A percentile compares a stretch with the other conserved stretches of the same genome.
These are phyloP conservation scores for Blennius ocellaris DNA, from an alignment of 2,113 vertebrate species.

Conservation along the genomic window DNA sequence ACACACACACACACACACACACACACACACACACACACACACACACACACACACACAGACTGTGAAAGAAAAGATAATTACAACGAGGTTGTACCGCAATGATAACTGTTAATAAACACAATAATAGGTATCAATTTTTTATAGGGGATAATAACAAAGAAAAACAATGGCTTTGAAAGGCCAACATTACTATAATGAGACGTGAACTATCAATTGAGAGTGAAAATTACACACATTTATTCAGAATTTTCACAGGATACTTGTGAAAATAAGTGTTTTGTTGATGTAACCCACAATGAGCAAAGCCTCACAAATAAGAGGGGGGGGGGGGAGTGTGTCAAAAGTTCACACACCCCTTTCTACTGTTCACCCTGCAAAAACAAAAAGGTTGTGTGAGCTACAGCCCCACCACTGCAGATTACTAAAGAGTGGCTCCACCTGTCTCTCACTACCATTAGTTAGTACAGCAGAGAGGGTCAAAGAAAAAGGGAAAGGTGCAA, in stretches of 20 bases:
- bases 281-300: slow-evolving; percentile 47
- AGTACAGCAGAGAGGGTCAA: slow-evolving; percentile 48
- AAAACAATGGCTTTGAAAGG: not conserved
- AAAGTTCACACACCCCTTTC: slow-evolving; percentile 86
- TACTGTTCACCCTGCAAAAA: slow-evolving; percentile 88
- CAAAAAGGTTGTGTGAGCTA: slow-evolving; percentile 83
- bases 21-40: not conserved
- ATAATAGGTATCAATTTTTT: too few relatives aligned
- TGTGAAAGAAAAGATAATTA: not conserved
- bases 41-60: slow-evolving; percentile 42
- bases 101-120: too few relatives aligned
- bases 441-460: slow-evolving; percentile 88
- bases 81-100: not conserved
- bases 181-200: not conserved
- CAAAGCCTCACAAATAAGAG: slow-evolving; percentile 29
- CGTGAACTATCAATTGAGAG: not conserved
- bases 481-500: slow-evolving; percentile 16
- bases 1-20: not conserved
- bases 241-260: not conserved
- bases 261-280: slow-evolving; percentile 12
- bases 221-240: not conserved
- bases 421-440: slow-evolving; percentile 87
- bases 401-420: slow-evolving; percentile 83
- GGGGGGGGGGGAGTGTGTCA: slow-evolving; percentile 66
- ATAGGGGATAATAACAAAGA: not conserved